Evolutionary conservation across 2,113 vertebrate species (phyloP).

Genomic region (Pontoporia blainvillei): DNA sequence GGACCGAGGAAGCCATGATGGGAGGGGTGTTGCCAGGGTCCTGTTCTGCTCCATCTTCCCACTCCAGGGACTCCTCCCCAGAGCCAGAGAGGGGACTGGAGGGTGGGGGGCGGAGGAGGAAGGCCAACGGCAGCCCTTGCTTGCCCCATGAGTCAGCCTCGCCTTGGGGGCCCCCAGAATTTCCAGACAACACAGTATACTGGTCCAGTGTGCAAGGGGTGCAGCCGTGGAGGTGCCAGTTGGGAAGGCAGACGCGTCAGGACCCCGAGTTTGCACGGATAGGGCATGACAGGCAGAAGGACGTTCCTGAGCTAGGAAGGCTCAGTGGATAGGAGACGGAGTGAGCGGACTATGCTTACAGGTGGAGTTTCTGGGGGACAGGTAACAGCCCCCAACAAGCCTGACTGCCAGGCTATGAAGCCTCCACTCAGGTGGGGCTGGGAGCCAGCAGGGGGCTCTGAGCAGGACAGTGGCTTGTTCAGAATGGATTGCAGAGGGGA

Average conservation of each 20-base stretch:
- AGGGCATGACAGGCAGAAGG: not conserved
- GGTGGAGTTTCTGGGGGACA: not conserved
- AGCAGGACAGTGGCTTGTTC: not conserved
- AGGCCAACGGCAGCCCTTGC: not conserved
- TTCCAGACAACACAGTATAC: not conserved
- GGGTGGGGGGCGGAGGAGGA: accelerated
- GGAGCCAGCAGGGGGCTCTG: not conserved
- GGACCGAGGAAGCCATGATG: not conserved
- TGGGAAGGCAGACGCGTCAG: not conserved
- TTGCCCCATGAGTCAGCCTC: not conserved
- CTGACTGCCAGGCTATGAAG: not conserved
- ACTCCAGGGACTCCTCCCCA: not conserved
- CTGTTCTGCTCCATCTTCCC: not conserved
- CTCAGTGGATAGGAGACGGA: not conserved
- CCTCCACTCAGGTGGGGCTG: not conserved
- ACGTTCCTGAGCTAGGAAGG: not conserved
- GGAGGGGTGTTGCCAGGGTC: not conserved
- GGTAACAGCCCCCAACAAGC: not conserved
- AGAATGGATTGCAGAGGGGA: not conserved
- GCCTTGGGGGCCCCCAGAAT: not conserved
- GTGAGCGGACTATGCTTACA: not conserved
- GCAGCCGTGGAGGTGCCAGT: not conserved
- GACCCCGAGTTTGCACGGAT: not conserved
- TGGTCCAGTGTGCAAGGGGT: not conserved
- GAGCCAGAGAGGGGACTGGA: not conserved